Base-by-base conservation (phyloP, 2,113 vertebrate species). In the Saimiri boliviensis region DNA sequence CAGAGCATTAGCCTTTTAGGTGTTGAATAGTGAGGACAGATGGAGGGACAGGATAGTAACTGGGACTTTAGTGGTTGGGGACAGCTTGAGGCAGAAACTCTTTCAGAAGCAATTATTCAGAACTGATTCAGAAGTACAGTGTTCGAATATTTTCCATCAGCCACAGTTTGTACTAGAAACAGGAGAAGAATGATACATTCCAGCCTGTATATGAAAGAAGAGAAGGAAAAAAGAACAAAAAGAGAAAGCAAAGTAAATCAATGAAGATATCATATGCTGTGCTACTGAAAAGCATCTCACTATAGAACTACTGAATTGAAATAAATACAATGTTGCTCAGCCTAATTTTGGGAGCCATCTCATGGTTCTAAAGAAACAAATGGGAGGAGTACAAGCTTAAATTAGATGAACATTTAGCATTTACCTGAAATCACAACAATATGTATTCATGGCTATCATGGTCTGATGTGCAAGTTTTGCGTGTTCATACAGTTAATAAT, bases 81-180 rank as follows among this genome's bases (percentile, higher is more conserved):
- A 16, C 14, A 79, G 10, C 30, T 49, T n/a, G 16, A 70, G 14
- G 17, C 60, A 70, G 40, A 16, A 73, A 45, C 9, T 52, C 52
- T 54, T 81, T 21, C 25, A 68, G 32, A 32, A 63, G 27, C 27
- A 63, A 63, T 63, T 63, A 63, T 63, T 63, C 12, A 30, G 60
- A 32, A 63, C 6, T 49, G 49, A 90, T 42, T 83, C 32, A 30
- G 19, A 56, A 95, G 6, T 23, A 32, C 17, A 63, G 2, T 76
- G n/a, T 89, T 40, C 52, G 30, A 71, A 71, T 80, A 94, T 73
- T 94, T 80, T 92, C 35, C 7, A 90, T 3, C 23, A 68, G 58
- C 23, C 32, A 68, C 88, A 42, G 87, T 93, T 68, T 93, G 81
- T 96, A 92, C 60, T 83, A 66, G 80, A 94, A 86, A 71, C 71